Base-by-base conservation (phyloP, 2,888 invertebrate species). In the Phortica okadai region DNA sequence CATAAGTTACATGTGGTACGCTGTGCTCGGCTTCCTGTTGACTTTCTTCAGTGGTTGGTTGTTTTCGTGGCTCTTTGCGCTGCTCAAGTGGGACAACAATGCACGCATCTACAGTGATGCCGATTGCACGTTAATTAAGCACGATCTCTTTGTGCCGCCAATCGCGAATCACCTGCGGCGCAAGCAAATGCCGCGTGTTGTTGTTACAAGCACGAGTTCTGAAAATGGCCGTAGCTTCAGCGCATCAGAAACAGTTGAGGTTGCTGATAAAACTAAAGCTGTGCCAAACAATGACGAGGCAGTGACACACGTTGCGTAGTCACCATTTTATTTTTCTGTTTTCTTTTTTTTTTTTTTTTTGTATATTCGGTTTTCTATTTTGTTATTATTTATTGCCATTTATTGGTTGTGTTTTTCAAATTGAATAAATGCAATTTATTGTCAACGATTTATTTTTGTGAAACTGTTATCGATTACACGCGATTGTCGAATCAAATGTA, bases 1-100 rank as follows among this genome's bases (percentile, higher is more conserved):
- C 81, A 91, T 96, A 41, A 96, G 96, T 0, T 96, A 95, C 86
- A 92, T 95, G 92, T 95, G 95, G 94, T 95, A 94, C 75, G 94
- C 94, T 0, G 92, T 93, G 0, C 80, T 94, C 21, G 94, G 94
- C 41, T 90, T 93, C 62, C 10, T 92, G 0, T 81, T 92, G 2
- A 92, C 94, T 0, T 82, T 94, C 44, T 64, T 93, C 6, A 87
- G 93, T 25, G 94, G 94, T 50, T 92, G 92, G 77, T 4, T 93
- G 1, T 87, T 91, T 1, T 94, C 94, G 83, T 88, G 91, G 74
- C 76, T 93, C 5, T 88, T 89, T 66, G 89, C 88, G n/a, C 84
- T 84, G 80, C 82, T 92, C 4, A 88, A 90, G 0, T 85, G 89
- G 82, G 91, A 90, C 56, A 80, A 81, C 41, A 90, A 90, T 86